Percentiles rank a stretch among this genome's conserved stretches.
These are phyloP conservation scores for Drosophila siamana DNA, from an alignment of 2,888 invertebrate species.

Conservation along the genomic window DNA sequence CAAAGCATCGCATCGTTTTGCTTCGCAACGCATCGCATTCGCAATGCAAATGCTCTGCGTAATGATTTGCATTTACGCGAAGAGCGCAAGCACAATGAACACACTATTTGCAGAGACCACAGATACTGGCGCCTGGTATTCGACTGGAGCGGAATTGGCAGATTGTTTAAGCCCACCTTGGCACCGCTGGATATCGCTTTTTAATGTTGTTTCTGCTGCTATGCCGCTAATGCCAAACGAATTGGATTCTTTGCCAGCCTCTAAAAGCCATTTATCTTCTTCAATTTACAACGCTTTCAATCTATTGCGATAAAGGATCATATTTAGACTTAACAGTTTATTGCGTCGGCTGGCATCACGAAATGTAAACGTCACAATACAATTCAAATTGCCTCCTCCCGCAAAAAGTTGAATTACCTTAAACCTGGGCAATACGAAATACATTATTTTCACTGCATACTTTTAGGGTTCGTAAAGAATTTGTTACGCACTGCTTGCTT, in stretches of 20 bases:
- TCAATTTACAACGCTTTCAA: conserved; percentile 60
- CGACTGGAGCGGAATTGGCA: conserved; percentile 6
- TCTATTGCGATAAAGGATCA: conserved; percentile 45
- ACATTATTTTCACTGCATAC: too few relatives aligned
- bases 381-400: too few relatives aligned
- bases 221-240: conserved; percentile 64
- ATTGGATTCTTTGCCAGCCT: conserved; percentile 56
- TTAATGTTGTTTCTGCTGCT: conserved; percentile 9
- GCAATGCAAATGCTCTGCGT: conserved; percentile 68
- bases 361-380: background rate
- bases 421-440: too few relatives aligned
- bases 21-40: conserved; percentile 12
- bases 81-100: conserved; percentile 23
- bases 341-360: background rate
- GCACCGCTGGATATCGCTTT: conserved; percentile 20
- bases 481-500: too few relatives aligned
- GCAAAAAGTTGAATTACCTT: too few relatives aligned
- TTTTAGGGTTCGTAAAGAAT: too few relatives aligned
- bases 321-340: conserved; percentile 14
- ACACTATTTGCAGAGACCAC: conserved; percentile 20
- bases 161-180: conserved; percentile 36
- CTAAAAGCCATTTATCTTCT: conserved; percentile 70
- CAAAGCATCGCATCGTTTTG: background rate
- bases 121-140: background rate
- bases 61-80: conserved; percentile 76